phyloP scores from a whole-genome alignment of 2,888 invertebrate genomes.

The Lymantria monacha region DNA sequence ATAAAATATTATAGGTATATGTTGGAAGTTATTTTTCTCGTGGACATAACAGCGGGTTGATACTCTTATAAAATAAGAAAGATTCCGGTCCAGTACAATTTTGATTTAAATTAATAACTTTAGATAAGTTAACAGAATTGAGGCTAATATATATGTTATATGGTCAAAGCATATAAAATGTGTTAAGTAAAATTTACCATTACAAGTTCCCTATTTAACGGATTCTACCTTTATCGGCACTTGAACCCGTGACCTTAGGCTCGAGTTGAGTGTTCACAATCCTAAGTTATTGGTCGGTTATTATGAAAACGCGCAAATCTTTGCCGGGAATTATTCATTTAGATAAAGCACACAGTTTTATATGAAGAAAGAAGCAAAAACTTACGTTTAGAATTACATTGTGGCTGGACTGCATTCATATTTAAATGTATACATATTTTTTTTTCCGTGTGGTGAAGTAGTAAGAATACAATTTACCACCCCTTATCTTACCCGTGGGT shows the following conservation, averaged over 20 bases:
- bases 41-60: no score
- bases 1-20: no score
- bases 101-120: no score
- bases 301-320: slow-evolving; percentile 59
- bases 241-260: slow-evolving; percentile 54
- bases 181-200: slow-evolving; percentile 25
- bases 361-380: slow-evolving; percentile 38
- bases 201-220: slow-evolving; percentile 34
- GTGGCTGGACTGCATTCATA: not conserved
- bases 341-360: slow-evolving; percentile 63
- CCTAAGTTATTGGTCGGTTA: slow-evolving; percentile 53
- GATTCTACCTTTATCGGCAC: slow-evolving; percentile 32
- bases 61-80: no score
- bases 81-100: no score
- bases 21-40: no score
- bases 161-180: slow-evolving; percentile 4
- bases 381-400: not conserved
- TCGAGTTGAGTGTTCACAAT: slow-evolving; percentile 38
- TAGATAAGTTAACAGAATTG: not conserved
- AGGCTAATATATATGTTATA: not conserved
- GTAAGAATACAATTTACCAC: no score
- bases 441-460: no score
- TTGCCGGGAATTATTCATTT: slow-evolving; percentile 63
- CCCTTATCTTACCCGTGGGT: no score
- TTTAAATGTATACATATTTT: no score